These are phyloP conservation scores for Caenorhabditis auriculariae DNA, from an alignment of 2,888 invertebrate genomes.

Conservation along the genomic window DNA sequence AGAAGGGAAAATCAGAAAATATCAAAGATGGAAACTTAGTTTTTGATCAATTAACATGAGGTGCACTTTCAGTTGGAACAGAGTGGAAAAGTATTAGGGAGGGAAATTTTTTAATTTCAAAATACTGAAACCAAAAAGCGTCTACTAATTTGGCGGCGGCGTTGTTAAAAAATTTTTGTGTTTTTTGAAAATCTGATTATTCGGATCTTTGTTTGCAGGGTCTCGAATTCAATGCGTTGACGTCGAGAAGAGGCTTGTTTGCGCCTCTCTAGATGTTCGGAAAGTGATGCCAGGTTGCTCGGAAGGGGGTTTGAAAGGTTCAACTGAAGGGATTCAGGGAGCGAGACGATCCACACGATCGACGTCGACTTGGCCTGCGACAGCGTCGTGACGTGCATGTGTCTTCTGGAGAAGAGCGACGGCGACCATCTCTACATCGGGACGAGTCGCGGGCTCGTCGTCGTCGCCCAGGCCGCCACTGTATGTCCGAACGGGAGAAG, in stretches of 20 bases:
- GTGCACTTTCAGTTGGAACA: too few relatives aligned
- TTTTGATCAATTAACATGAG: too few relatives aligned
- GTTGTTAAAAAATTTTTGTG: too few relatives aligned
- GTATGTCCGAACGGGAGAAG: too few relatives aligned
- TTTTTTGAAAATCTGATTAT: too few relatives aligned
- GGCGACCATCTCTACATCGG: conserved; percentile 76
- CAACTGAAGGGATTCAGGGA: conserved; percentile 72
- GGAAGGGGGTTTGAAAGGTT: neutral
- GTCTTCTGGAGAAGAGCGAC: conserved; percentile 67
- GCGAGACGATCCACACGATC: conserved; percentile 86
- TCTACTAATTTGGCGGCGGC: too few relatives aligned
- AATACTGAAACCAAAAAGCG: too few relatives aligned
- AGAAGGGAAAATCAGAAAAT: too few relatives aligned
- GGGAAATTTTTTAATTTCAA: too few relatives aligned
- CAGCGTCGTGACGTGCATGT: conserved; percentile 75
- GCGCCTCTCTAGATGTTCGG: conserved; percentile 29
- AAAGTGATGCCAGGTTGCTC: conserved; percentile 38
- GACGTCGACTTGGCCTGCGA: conserved; percentile 77
- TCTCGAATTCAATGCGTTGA: conserved; percentile 41
- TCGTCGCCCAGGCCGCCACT: conserved; percentile 77
- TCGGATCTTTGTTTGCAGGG: conserved; percentile 6
- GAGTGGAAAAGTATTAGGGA: too few relatives aligned
- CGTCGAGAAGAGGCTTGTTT: conserved; percentile 30
- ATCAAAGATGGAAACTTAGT: too few relatives aligned
- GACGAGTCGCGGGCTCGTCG: conserved; percentile 90